Base-by-base conservation (phyloP, 2,113 vertebrate species). In the Orthonyx spaldingii region DNA sequence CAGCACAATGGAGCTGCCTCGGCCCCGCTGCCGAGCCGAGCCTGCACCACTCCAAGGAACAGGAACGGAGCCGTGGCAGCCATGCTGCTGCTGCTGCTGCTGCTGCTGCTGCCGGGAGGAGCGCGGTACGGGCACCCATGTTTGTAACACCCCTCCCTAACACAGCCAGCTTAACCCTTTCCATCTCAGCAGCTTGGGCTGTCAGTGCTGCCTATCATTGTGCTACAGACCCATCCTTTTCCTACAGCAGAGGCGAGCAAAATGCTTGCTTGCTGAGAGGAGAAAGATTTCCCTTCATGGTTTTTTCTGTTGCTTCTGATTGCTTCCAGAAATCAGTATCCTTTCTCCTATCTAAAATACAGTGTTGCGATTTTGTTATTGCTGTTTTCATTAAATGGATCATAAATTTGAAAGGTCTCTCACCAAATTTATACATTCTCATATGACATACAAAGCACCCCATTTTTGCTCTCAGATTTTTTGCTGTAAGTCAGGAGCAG, bases 101-200 rank as follows among this genome's bases (percentile, higher is more conserved):
- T 65, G 61, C 57, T 35, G 33, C 80, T 68, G 70, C 90, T 70
- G 77, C 78, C 3, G 10, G 32, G 41, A n/a, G 37, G 37, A 59
- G 23, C 33, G 0, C 7, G 61, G 3, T 19, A 11, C 6, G 2
- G 50, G 65, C 64, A 27, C 35, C 0, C 1, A 0, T 35, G 81
- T 30, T 69, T 19, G n/a, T 13, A 46, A 3, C 69, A 44, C 55
- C 77, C 66, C 56, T 66, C 26, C 87, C 80, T 26, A 10, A 9
- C 30, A 9, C 23, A 33, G 26, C 57, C n/a, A 13, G 13, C 22
- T 59, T 81, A 89, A 70, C 82, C 53, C 68, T 85, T 81, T 49
- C 49, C 28, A 3, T 63, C 17, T 24, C 16, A 72, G 32, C 72
- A 53, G 61, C 52, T 32, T 41, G 32, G 6, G 56, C 27, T 59